Conservation (phyloP, 1,140 invertebrate species). For the Plutomurus gul region DNA sequence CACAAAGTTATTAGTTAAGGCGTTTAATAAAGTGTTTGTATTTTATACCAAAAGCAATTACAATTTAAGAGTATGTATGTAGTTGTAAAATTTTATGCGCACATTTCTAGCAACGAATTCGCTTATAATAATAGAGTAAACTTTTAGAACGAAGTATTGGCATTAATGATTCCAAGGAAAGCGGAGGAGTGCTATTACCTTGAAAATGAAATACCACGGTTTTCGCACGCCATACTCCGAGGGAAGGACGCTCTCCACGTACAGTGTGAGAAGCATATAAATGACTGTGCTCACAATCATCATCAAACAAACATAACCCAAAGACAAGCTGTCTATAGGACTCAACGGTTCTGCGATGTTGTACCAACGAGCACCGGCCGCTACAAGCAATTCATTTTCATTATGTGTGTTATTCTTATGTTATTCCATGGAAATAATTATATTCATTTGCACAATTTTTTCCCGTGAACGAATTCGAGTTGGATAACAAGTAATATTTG, state of each 20-base stretch:
- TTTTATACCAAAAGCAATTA: no score
- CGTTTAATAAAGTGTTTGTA: no score
- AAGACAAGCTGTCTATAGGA: constrained; percentile 61
- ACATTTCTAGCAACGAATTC: no score
- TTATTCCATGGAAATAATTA: background rate
- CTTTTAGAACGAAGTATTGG: no score
- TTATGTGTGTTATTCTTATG: no score
- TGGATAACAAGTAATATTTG: no score
- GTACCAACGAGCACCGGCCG: constrained; percentile 64
- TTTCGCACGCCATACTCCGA: constrained; percentile 71
- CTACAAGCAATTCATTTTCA: constrained; percentile 45
- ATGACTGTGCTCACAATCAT: constrained; percentile 57
- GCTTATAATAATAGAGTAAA: no score
- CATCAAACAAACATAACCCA: constrained; percentile 59
- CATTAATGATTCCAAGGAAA: background rate
- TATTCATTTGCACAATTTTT: background rate
- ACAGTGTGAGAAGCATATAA: constrained; percentile 61
- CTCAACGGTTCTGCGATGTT: constrained; percentile 60
- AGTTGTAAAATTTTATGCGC: no score
- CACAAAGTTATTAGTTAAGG: no score
- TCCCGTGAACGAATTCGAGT: background rate
- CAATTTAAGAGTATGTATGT: no score
- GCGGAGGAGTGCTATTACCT: constrained; percentile 55
- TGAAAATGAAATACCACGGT: constrained; percentile 76
- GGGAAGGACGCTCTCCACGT: constrained; percentile 75